A percentile compares a stretch with the other conserved stretches of the same genome.
phyloP scores from a whole-genome alignment of 2,797 vertebrate genomes.

The Syngnathus rostellatus region DNA sequence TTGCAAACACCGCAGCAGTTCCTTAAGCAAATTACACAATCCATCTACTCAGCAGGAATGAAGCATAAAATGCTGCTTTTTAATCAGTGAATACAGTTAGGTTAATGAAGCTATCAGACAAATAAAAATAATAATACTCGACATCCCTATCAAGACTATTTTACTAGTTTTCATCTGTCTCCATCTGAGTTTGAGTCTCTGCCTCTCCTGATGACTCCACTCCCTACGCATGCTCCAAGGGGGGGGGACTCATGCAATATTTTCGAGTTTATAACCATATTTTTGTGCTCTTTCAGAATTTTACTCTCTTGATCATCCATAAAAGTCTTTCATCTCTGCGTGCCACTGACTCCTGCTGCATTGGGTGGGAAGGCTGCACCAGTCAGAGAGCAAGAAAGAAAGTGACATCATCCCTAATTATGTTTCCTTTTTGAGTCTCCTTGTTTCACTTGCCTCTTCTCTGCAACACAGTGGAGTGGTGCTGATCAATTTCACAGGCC shows the following conservation, averaged over 20 bases:
- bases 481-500: constrained; percentile 62
- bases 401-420: constrained; percentile 47
- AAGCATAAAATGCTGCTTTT: constrained; percentile 39
- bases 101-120: background rate
- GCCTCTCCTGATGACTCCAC: constrained; percentile 16
- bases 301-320: constrained; percentile 54
- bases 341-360: constrained; percentile 39
- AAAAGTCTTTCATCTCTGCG: constrained; percentile 23
- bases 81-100: constrained; percentile 41
- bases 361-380: constrained; percentile 42
- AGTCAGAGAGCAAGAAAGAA: constrained; percentile 25
- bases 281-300: constrained; percentile 52
- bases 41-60: constrained; percentile 44
- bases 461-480: constrained; percentile 41
- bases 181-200: constrained; percentile 4
- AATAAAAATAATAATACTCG: background rate
- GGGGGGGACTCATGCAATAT: constrained; percentile 48
- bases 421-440: constrained; percentile 41
- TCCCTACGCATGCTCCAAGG: constrained; percentile 21
- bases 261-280: constrained; percentile 57
- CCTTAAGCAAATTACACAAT: constrained; percentile 47
- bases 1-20: constrained; percentile 48
- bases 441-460: constrained; percentile 33
- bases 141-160: background rate
- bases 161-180: constrained; percentile 34